A percentile compares a stretch with the other conserved stretches of the same genome.
These are phyloP conservation scores for Drosophila serrata DNA, from an alignment of 1,140 invertebrate genomes.

Conservation along the genomic window DNA sequence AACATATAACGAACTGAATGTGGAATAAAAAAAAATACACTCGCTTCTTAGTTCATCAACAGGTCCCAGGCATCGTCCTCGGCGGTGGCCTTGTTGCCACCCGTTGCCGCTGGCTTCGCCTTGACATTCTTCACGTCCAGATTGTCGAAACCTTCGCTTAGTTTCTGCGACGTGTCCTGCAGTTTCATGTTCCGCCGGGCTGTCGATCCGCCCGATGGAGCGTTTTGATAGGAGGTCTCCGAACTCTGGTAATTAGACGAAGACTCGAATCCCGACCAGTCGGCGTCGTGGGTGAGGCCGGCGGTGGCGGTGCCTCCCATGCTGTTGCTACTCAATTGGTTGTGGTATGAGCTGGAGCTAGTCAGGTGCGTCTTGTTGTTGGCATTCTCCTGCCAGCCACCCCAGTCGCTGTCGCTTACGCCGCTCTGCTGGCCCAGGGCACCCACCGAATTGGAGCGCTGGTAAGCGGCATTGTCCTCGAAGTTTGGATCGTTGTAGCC, in stretches of 20 bases:
- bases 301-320: constrained; percentile 17
- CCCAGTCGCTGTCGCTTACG: constrained; percentile 75
- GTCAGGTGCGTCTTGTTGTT: constrained; percentile 71
- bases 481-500: constrained; percentile 76
- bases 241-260: constrained; percentile 68
- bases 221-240: constrained; percentile 78
- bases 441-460: constrained; percentile 80
- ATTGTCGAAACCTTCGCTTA: constrained; percentile 86
- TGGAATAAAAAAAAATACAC: constrained; percentile 34
- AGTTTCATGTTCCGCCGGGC: constrained; percentile 69
- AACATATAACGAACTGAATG: constrained; percentile 61
- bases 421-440: constrained; percentile 75
- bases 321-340: constrained; percentile 60
- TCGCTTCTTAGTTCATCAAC: constrained; percentile 86
- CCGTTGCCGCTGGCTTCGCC: constrained; percentile 50
- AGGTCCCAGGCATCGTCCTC: constrained; percentile 88
- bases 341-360: constrained; percentile 78
- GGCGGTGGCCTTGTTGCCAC: constrained; percentile 83
- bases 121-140: constrained; percentile 86
- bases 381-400: constrained; percentile 76
- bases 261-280: constrained; percentile 73
- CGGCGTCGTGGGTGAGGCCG: constrained; percentile 62
- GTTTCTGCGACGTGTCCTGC: constrained; percentile 72
- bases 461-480: constrained; percentile 71
- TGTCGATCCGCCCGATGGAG: constrained; percentile 64